Conservation (phyloP, 1,140 invertebrate genomes). For the Cotesia typhae region DNA sequence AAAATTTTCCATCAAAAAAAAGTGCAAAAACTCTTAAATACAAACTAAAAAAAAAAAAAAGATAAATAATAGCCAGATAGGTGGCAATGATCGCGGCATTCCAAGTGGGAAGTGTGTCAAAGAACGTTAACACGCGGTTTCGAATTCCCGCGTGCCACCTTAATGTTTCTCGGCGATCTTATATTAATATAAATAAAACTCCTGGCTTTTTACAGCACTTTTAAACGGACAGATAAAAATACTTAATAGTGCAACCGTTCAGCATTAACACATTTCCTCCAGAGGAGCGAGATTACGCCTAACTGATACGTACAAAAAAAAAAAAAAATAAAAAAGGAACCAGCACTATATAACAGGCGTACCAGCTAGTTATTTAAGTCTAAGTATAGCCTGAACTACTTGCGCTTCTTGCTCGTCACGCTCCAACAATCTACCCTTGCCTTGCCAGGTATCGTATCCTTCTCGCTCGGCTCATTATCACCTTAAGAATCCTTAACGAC, state of each 20-base stretch:
- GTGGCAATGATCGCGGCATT: slow-evolving; percentile 36
- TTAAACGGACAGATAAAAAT: too few species aligned
- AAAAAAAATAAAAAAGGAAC: too few species aligned
- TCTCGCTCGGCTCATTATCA: slow-evolving; percentile 13
- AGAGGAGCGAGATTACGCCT: too few species aligned
- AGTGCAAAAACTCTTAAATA: neutral
- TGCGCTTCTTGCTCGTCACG: slow-evolving; percentile 24
- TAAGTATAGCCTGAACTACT: slow-evolving; percentile 32
- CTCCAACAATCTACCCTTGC: slow-evolving; percentile 26
- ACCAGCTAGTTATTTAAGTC: slow-evolving; percentile 17
- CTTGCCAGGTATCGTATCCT: too few species aligned
- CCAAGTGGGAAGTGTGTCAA: slow-evolving; percentile 38
- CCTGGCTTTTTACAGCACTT: neutral
- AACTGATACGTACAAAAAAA: too few species aligned
- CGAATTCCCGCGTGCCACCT: slow-evolving; percentile 1
- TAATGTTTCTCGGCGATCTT: neutral
- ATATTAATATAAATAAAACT: neutral
- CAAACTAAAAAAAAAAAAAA: neutral
- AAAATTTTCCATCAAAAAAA: neutral
- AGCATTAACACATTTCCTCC: too few species aligned
- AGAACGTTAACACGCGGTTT: slow-evolving; percentile 35
- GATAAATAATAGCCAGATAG: slow-evolving; percentile 13
- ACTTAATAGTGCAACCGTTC: neutral
- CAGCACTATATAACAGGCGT: neutral
- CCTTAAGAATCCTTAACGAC: slow-evolving; percentile 3